Evolutionary conservation across 1,140 invertebrate species (phyloP).

Genomic region (Pararge aegeria): DNA sequence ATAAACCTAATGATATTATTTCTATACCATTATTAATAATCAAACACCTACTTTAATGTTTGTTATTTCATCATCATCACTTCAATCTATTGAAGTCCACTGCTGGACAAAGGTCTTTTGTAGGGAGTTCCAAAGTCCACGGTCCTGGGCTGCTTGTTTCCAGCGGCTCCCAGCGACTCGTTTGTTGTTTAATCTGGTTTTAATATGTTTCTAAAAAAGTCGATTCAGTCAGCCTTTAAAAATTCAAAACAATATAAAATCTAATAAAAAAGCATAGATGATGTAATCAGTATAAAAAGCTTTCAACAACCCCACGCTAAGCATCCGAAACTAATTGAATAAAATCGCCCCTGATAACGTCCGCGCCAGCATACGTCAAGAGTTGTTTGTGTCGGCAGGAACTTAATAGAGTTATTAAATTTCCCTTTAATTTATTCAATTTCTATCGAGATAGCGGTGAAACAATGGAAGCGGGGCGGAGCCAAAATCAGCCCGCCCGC

Average conservation of each 20-base stretch:
- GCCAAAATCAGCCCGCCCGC: conserved; percentile 45
- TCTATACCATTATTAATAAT: too few relatives aligned
- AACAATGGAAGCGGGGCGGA: conserved; percentile 67
- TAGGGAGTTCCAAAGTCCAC: too few relatives aligned
- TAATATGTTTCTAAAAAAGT: too few relatives aligned
- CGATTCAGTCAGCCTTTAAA: too few relatives aligned
- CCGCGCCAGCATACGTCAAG: conserved; percentile 56
- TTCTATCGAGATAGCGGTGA: conserved; percentile 41
- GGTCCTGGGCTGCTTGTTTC: too few relatives aligned
- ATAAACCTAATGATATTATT: too few relatives aligned
- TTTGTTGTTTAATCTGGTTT: too few relatives aligned
- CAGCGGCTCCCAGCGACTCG: too few relatives aligned
- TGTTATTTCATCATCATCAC: too few relatives aligned
- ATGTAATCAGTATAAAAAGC: conserved; percentile 66
- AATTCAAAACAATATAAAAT: not conserved
- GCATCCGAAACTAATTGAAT: conserved; percentile 64
- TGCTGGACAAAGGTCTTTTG: too few relatives aligned
- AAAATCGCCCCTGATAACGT: conserved; percentile 58
- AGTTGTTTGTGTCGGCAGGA: conserved; percentile 64
- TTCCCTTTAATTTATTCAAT: conserved; percentile 76
- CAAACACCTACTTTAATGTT: too few relatives aligned
- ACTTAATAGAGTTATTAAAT: conserved; percentile 75
- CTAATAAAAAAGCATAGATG: conserved; percentile 24
- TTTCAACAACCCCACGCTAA: conserved; percentile 49
- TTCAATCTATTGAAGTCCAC: too few relatives aligned